Base-by-base conservation (phyloP, 2,797 vertebrate species). In the Oryzias sinensis region DNA sequence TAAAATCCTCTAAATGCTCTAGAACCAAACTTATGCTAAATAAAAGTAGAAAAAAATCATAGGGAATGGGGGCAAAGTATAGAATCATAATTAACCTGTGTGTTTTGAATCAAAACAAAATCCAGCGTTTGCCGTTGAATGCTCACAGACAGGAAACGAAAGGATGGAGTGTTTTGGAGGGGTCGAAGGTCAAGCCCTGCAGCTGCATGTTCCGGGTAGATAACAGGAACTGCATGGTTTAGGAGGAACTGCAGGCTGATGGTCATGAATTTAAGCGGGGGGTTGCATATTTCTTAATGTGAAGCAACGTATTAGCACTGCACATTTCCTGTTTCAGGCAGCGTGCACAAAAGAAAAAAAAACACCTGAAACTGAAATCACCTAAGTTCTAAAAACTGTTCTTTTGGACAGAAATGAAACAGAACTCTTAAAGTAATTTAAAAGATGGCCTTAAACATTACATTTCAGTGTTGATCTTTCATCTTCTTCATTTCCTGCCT, bases 241-340 rank as follows among this genome's bases (percentile, higher is more conserved):
- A 53, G 33, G 63, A 69, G 75, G 80, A 84, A 83, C 43, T 54
- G n/a, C 13, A 22, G 11, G 1, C 15, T 0, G 11, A 25, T 72
- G 73, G 44, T 3, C 40, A 68, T 61, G 29, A 49, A 13, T 49
- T 67, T 56, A 1, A 37, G 14, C 1, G 41, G 64, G 77, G 83
- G 87, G 76, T 81, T 47, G 64, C 7, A 14, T 4, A 51, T 86
- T 85, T 79, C 48, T 64, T 69, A 82, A 78, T 4, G 2, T 63
- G 62, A 81, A 77, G 70, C 70, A 66, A 79, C 78, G 57, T 56
- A 59, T 2, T 1, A 27, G 72, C 71, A 14, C 69, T 41, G 43
- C 67, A 76, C 0, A 6, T 47, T 86, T 85, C 83, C 83, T 76
- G 48, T 83, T 87, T 85, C 57, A 56, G 1, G 25, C 8, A 14